These are phyloP conservation scores for Graptemys geographica DNA, from an alignment of 2,797 vertebrate species.

Conservation along the genomic window DNA sequence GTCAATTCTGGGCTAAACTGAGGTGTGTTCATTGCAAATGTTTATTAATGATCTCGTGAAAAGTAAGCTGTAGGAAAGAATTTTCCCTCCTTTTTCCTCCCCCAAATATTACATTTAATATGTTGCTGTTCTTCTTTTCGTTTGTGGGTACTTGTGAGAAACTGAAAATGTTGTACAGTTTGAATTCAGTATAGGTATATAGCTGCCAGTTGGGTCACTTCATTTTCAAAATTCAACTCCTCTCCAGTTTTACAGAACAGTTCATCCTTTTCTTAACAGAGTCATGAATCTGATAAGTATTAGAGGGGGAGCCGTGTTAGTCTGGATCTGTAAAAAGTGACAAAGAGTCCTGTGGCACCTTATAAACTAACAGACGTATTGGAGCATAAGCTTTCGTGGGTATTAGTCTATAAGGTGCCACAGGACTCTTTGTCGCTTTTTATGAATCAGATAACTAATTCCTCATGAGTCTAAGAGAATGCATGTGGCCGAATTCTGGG, in stretches of 20 bases:
- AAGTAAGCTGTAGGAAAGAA: not conserved
- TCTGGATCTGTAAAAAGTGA: too few relatives aligned
- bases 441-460: conserved; percentile 24
- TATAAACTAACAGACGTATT: too few relatives aligned
- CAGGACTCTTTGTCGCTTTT: too few relatives aligned
- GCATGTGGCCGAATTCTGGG: conserved; percentile 52
- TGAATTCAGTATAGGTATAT: not conserved
- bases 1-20: not conserved
- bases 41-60: not conserved
- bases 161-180: not conserved
- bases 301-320: too few relatives aligned
- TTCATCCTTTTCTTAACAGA: conserved; percentile 57
- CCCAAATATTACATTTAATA: not conserved
- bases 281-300: conserved; percentile 39
- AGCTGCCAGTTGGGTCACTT: conserved; percentile 29
- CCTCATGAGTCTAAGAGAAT: conserved; percentile 19
- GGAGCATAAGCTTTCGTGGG: too few relatives aligned
- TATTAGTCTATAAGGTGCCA: too few relatives aligned
- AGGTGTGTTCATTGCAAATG: not conserved
- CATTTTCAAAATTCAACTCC: conserved; percentile 13
- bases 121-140: not conserved
- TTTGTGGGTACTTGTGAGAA: not conserved
- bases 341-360: too few relatives aligned
- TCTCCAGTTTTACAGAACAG: conserved; percentile 36
- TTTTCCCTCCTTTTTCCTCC: not conserved